Base-by-base conservation (phyloP, 2,888 invertebrate species). In the Ashinkailepas kermadecensis region DNA sequence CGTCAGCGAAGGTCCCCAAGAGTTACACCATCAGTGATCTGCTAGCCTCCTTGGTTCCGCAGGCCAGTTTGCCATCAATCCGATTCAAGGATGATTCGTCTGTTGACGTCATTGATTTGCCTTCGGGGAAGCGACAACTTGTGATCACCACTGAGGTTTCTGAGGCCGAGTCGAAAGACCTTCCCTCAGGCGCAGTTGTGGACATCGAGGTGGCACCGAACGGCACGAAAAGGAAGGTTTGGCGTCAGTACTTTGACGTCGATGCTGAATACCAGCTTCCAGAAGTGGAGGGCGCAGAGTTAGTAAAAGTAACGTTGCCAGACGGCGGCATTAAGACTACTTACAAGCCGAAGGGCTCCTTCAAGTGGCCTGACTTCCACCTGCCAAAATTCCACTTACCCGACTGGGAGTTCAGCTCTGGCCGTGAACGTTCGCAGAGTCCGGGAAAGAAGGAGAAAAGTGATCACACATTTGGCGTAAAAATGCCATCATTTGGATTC, bases 221-320 rank as follows among this genome's bases (percentile, higher is more conserved):
- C 21, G 56, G 74, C 10, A 74, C 54, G 54, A 74, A 74, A 21
- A 18, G 56, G 9, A 74, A 57, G 18, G 81, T 81, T 7, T 65
- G 65, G 81, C n/a, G 39, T 39, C 80, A 39, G 21, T 80, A 81
- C 62, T 67, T 80, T 15, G 81, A 82, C n/a, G 80, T 79, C 11
- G 82, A 78, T 70, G 81, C 81, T 67, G 82, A 81, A 58, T 21
- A 79, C 78, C 80, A 82, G 18, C 64, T 83, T 12, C 81, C 80
- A 12, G 74, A 82, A 23, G 58, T 80, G 54, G 83, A 82, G 39
- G 78, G 78, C 56, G 81, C 79, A 18, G 81, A 83, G 62, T 67
- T 82, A n/a, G 25, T 82, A 18, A 82, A 83, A 39, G 81, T 82
- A 9, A 74, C 12, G 10, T 18, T 70, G 15, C 80, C 81, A 21